Evolutionary conservation across 2,797 vertebrate species (phyloP).

Genomic region (Lacerta bilineata): DNA sequence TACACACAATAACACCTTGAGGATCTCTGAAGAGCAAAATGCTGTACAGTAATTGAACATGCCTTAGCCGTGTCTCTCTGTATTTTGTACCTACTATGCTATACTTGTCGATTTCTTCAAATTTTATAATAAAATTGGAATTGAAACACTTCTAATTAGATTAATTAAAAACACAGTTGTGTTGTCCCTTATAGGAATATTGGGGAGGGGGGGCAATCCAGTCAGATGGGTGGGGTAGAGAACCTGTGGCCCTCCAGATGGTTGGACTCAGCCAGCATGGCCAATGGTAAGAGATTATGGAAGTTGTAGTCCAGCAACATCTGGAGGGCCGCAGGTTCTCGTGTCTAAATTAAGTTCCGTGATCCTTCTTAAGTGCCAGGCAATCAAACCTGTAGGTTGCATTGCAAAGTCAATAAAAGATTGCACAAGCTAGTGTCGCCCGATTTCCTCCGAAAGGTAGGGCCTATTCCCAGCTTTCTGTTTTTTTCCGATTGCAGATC

Average conservation of each 20-base stretch:
- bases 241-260: not conserved
- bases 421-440: not conserved
- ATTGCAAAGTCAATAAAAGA: not conserved
- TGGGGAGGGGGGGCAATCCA: too few species aligned
- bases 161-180: not conserved
- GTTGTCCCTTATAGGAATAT: not conserved
- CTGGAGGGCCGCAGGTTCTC: too few species aligned
- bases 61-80: not conserved
- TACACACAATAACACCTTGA: not conserved
- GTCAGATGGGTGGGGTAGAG: not conserved
- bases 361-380: not conserved
- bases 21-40: not conserved
- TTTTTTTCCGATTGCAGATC: not conserved
- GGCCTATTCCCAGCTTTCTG: not conserved
- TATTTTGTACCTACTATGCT: not conserved
- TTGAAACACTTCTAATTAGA: not conserved
- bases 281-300: too few species aligned
- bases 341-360: not conserved
- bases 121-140: constrained; percentile 26
- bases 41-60: not conserved
- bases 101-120: not conserved
- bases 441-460: too few species aligned
- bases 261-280: not conserved
- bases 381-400: not conserved
- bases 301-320: too few species aligned